Base-by-base conservation (phyloP, 2,888 invertebrate species). In the Ligdia adustata region DNA sequence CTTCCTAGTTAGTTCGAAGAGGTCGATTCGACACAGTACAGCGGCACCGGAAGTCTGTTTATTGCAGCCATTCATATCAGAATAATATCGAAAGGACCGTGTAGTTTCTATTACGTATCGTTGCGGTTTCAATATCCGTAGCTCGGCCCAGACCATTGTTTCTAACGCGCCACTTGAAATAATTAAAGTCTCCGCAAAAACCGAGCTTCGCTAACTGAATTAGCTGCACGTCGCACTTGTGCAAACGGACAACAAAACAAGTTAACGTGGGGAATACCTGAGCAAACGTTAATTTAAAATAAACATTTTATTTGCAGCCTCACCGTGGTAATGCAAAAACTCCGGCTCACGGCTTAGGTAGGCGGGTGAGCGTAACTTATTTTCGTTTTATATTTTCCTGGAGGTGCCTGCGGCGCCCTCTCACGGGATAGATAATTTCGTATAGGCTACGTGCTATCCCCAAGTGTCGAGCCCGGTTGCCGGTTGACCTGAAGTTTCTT, bases 331-430 rank as follows among this genome's bases (percentile, higher is more conserved):
- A 75, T 73, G 72, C 70, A 73, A 77, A 73, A 74, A 66, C 62
- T 64, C 65, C 49, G 69, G 68, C 67, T 62, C 66, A 61, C 67
- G 75, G 79, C 73, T 80, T 74, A 78, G 77, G 31, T 48, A 49
- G 57, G 50, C 52, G 42, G 48, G 76, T 66, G 71, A 72, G 74
- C 73, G 75, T 77, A 79, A 80, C 72, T 79, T 85, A 80, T 84
- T 82, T 80, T 81, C 79, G 72, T 83, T 84, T 84, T 82, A 80
- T 80, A 78, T 84, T 82, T 82, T 76, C 75, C 73, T 73, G 57
- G 66, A 72, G 74, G 66, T 71, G 70, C 75, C 67, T 59, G 72
- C 61, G 75, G 77, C 72, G 71, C 64, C 62, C 72, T 77, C 80
- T 78, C 80, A 64, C 60, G 78, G 75, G 80, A 62, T 70, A 78